These are phyloP conservation scores for Drosophila rellima DNA, from an alignment of 2,888 invertebrate genomes.

Conservation along the genomic window DNA sequence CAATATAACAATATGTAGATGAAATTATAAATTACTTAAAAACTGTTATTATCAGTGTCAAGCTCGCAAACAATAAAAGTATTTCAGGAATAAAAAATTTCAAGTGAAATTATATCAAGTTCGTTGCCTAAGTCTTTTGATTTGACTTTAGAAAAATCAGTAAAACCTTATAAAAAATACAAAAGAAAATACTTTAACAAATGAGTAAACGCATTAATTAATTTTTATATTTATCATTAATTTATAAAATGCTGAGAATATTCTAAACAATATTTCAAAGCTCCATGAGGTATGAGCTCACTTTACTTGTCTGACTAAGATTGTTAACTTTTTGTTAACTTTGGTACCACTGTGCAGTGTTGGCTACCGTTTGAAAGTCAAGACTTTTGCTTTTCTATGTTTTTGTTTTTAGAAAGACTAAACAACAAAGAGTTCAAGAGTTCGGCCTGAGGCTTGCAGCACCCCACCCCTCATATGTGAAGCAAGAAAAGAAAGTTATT, in stretches of 20 bases:
- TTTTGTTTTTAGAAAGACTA: constrained; percentile 70
- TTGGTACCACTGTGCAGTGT: constrained; percentile 51
- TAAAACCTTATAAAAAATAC: too few species aligned
- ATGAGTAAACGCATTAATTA: too few species aligned
- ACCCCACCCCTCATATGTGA: constrained; percentile 40
- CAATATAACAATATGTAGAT: constrained; percentile 1
- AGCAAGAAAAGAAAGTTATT: constrained; percentile 78
- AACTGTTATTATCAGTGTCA: neutral
- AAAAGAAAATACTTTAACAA: too few species aligned
- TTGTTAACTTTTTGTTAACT: neutral
- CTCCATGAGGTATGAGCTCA: neutral
- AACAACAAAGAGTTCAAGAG: constrained; percentile 73
- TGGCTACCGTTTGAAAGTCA: constrained; percentile 69
- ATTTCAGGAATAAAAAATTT: neutral
- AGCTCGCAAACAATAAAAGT: neutral
- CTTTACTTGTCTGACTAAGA: neutral
- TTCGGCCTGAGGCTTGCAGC: constrained; percentile 46
- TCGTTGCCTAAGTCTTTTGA: constrained; percentile 52
- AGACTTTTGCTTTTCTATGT: constrained; percentile 66
- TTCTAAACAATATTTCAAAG: neutral
- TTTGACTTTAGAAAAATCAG: neutral
- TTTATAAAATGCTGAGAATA: neutral
- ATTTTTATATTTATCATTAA: too few species aligned
- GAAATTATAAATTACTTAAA: neutral
- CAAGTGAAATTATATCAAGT: constrained; percentile 17